Base-by-base conservation (phyloP, 2,888 invertebrate species). In the Girardia tigrina region DNA sequence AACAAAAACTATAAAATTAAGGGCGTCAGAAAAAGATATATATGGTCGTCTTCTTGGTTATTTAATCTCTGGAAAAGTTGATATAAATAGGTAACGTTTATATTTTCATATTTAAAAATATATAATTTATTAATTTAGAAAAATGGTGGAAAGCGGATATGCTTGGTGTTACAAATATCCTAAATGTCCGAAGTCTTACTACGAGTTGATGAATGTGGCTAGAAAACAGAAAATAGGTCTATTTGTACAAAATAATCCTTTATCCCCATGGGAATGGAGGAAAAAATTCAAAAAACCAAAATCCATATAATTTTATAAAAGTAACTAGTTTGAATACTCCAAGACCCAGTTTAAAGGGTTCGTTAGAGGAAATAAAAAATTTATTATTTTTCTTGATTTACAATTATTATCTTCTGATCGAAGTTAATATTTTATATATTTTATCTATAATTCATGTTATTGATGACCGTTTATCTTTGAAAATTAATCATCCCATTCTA, bases 41-140 rank as follows among this genome's bases (percentile, higher is more conserved):
- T 56, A 56, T 56, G 56, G 56, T 20, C n/a, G 56, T 20, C n/a
- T n/a, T 56, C n/a, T 56, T 16, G 56, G 56, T 56, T 56, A 56
- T n/a, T 56, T 56, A 56, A 56, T 4, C 56, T n/a, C n/a, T 12
- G n/a, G n/a, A 56, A n/a, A 56, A 6, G 2, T 56, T 56, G 56
- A 56, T 23, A 56, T 56, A 20, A 56, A 56, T 56, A 56, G 23
- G 56, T 56, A 12, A n/a, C n/a, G 23, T 56, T 56, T 16, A 12
- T 4, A 16, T 56, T 56, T 12, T 16, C 23, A 20, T 56, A 56
- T 20, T 2, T 2, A 56, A 4, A 56, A 56, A 16, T 56, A 4
- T 12, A 12, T 8, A n/a, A 20, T 12, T 12, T 4, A 20, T 56
- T 20, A 12, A 12, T 56, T 56, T n/a, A 56, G 56, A 56, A 2